These are phyloP conservation scores for Mirza zaza DNA, from an alignment of 2,113 vertebrate genomes.

Conservation along the genomic window DNA sequence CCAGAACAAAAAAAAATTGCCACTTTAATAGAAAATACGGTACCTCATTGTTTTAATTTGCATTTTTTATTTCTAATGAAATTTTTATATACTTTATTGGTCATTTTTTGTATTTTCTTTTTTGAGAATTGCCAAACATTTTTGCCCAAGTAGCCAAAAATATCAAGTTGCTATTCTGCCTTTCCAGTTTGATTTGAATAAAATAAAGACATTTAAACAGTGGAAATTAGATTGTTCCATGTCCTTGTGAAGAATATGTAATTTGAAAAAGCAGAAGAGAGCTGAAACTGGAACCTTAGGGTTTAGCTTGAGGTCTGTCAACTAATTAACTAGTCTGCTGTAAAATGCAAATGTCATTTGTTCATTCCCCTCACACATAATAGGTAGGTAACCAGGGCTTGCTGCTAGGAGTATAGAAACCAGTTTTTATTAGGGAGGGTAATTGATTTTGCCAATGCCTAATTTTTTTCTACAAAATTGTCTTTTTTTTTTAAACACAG, in stretches of 20 bases:
- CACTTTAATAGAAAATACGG: not conserved
- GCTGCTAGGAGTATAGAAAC: not conserved
- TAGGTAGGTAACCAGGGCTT: not conserved
- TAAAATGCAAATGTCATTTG: not conserved
- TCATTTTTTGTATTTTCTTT: conserved; percentile 46
- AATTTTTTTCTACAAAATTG: not conserved
- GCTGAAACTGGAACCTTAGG: not conserved
- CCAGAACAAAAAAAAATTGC: not conserved
- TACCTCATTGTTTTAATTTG: not conserved
- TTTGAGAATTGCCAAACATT: conserved; percentile 28
- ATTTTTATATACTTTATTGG: not conserved
- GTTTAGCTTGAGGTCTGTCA: not conserved
- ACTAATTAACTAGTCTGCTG: not conserved
- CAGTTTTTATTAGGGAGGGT: not conserved
- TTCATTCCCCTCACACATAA: not conserved
- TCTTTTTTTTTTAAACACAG: not conserved
- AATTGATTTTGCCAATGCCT: not conserved
- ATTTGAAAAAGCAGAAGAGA: not conserved
- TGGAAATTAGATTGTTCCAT: not conserved
- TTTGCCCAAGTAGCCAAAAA: conserved; percentile 29
- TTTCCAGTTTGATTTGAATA: conserved; percentile 27
- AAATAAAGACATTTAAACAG: conserved; percentile 46
- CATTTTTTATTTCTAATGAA: conserved; percentile 44
- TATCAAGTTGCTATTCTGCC: not conserved
- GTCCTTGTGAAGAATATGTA: not conserved